phyloP scores from a whole-genome alignment of 2,888 invertebrate genomes.

The Cybosia mesomella region DNA sequence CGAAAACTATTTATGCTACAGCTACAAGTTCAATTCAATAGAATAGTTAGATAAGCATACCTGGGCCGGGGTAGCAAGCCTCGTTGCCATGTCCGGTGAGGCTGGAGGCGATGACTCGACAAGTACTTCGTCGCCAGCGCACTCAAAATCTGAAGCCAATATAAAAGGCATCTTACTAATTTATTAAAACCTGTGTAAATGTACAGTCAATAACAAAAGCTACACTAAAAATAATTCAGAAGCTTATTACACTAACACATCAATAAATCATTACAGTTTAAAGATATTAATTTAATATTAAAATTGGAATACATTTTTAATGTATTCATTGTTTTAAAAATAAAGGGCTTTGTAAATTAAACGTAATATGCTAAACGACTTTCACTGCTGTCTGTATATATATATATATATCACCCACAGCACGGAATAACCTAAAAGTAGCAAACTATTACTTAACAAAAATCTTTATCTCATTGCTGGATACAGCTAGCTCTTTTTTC shows the following conservation, averaged over 20 bases:
- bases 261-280: neutral
- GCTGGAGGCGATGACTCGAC: conserved; percentile 84
- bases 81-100: conserved; percentile 82
- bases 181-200: neutral
- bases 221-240: neutral
- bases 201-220: neutral
- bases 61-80: conserved; percentile 79
- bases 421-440: neutral
- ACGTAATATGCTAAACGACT: neutral
- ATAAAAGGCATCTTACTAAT: conserved; percentile 21
- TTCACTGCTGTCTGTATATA: neutral
- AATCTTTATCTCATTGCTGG: no score
- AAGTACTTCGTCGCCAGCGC: conserved; percentile 84
- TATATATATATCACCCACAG: neutral
- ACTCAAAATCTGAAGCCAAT: conserved; percentile 82
- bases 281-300: no score
- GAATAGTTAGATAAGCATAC: conserved; percentile 46
- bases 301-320: no score
- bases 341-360: no score
- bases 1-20: neutral
- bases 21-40: neutral
- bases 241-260: neutral
- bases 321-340: no score
- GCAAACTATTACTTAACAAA: no score
- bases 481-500: no score